Evolutionary conservation across 2,888 invertebrate genomes (phyloP), one percentile per base, ranked within the genome.

Genomic region (Osedax frankpressi): DNA sequence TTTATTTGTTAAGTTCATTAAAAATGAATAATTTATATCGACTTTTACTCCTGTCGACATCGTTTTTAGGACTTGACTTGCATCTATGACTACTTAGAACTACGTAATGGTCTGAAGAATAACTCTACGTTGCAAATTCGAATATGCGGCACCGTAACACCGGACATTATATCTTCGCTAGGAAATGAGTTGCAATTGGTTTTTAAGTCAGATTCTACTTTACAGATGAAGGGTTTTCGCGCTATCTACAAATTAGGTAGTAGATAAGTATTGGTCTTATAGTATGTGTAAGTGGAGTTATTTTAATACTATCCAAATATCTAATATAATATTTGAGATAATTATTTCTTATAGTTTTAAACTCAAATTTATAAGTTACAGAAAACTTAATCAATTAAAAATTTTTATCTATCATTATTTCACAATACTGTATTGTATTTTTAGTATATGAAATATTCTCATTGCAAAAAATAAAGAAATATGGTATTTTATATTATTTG

Each of bases 221-320:
- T 97, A 28, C 94, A 97, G 83, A 93, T 92, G 80, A 91, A 92
- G 2, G 97, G 97, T 11, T 98, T 98, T 85, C 92, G 93, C 6
- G 95, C 94, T 0, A 88, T 92, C 0, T 98, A 93, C 85, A 92
- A 92, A 81, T 92, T 92, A 78, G 91, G 91, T 91, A 82, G n/a
- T n/a, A n/a, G n/a, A n/a, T n/a, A n/a, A n/a, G n/a, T n/a, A n/a
- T n/a, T n/a, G n/a, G n/a, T n/a, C n/a, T n/a, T n/a, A n/a, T n/a
- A n/a, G n/a, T n/a, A n/a, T n/a, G n/a, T n/a, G n/a, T n/a, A n/a
- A n/a, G n/a, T n/a, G n/a, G n/a, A n/a, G n/a, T n/a, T n/a, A n/a
- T n/a, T n/a, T n/a, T n/a, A n/a, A n/a, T n/a, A n/a, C n/a, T n/a
- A n/a, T n/a, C n/a, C n/a, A n/a, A n/a, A n/a, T n/a, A n/a, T n/a